Conservation (phyloP, 1,140 invertebrate species). For the Leptopilina clavipes region DNA sequence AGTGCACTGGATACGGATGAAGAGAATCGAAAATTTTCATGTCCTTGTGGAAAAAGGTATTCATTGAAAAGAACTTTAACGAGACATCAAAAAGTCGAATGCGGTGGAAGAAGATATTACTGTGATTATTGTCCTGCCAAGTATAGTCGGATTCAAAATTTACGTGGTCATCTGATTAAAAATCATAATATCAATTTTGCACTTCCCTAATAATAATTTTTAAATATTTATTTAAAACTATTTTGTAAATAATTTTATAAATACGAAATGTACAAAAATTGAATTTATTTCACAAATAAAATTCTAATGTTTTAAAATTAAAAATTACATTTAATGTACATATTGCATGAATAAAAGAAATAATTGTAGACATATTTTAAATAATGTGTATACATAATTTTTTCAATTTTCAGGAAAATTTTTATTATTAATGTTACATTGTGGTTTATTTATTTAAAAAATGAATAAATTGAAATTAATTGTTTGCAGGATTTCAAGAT, state of each 20-base stretch:
- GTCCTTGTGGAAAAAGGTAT: not conserved
- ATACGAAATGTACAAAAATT: too few relatives aligned
- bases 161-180: not conserved
- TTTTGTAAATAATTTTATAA: too few relatives aligned
- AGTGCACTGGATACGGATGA: not conserved
- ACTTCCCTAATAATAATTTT: not conserved
- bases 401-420: too few relatives aligned
- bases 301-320: too few relatives aligned
- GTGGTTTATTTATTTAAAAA: too few relatives aligned
- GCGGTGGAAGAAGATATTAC: not conserved
- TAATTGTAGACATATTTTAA: not conserved
- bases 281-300: too few relatives aligned
- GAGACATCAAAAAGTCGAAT: not conserved
- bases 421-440: too few relatives aligned
- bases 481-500: not conserved
- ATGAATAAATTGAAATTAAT: not conserved
- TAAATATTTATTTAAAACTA: too few relatives aligned
- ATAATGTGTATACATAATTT: too few relatives aligned
- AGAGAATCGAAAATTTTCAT: not conserved
- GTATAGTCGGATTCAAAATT: slow-evolving; percentile 1
- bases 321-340: not conserved
- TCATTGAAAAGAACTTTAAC: not conserved
- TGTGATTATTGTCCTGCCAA: not conserved
- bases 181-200: slow-evolving; percentile 15
- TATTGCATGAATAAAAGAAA: not conserved